phyloP scores from a whole-genome alignment of 2,888 invertebrate genomes.

The Drosophila algonquin region DNA sequence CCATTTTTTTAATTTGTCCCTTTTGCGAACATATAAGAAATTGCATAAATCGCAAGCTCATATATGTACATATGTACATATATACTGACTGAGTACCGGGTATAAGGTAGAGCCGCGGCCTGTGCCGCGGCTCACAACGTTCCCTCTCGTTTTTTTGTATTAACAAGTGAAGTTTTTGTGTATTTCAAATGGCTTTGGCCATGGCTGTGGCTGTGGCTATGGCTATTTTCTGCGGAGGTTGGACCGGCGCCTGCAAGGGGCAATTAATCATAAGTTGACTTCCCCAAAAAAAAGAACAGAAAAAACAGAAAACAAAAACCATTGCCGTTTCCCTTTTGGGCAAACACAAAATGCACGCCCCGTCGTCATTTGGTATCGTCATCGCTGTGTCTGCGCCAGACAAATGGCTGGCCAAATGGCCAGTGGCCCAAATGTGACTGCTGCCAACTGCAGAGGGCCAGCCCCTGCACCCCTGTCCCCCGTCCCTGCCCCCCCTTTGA shows the following conservation, averaged over 20 bases:
- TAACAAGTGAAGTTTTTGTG: conserved; percentile 35
- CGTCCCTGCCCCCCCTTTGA: background rate
- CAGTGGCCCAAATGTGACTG: conserved; percentile 63
- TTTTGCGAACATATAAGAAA: too few species aligned
- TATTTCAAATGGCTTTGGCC: conserved; percentile 42
- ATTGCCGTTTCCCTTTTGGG: conserved; percentile 39
- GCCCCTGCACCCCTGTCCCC: conserved; percentile 2
- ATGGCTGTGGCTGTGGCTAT: too few species aligned
- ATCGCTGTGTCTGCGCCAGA: conserved; percentile 63
- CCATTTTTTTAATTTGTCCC: too few species aligned
- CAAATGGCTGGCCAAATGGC: conserved; percentile 74
- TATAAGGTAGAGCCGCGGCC: too few species aligned
- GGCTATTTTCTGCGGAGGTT: conserved; percentile 20
- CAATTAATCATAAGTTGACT: conserved; percentile 75
- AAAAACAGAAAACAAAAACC: conserved; percentile 5
- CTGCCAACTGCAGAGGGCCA: conserved; percentile 63
- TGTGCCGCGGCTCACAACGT: too few species aligned
- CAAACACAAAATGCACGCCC: conserved; percentile 77
- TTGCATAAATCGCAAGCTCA: too few species aligned
- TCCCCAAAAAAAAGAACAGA: conserved; percentile 27
- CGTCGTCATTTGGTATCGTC: conserved; percentile 48
- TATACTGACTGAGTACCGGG: too few species aligned
- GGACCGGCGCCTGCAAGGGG: conserved; percentile 58
- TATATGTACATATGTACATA: too few species aligned
- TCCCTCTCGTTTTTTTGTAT: conserved; percentile 56